A percentile compares a stretch with the other conserved stretches of the same genome.
These are phyloP conservation scores for Epistrophella euchroma DNA, from an alignment of 2,888 invertebrate species.

Conservation along the genomic window DNA sequence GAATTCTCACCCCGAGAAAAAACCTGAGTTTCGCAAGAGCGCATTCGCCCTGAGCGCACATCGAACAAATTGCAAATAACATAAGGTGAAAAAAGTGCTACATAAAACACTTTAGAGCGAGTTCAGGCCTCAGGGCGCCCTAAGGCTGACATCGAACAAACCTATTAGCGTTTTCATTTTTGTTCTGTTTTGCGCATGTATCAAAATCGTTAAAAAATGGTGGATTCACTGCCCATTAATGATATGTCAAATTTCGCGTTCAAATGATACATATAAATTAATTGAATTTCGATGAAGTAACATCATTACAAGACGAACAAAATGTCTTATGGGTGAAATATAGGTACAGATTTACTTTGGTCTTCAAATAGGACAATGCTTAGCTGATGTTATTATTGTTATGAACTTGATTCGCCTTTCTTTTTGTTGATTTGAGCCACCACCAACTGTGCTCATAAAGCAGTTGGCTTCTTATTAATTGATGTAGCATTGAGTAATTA, in stretches of 20 bases:
- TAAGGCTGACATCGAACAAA: too few relatives aligned
- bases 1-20: too few relatives aligned
- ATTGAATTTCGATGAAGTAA: slow-evolving; percentile 58
- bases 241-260: not conserved
- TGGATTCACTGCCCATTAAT: too few relatives aligned
- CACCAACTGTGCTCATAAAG: slow-evolving; percentile 24
- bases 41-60: too few relatives aligned
- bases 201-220: too few relatives aligned
- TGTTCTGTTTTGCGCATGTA: too few relatives aligned
- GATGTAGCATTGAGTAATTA: slow-evolving; percentile 66
- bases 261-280: not conserved
- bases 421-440: not conserved
- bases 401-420: not conserved
- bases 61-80: too few relatives aligned
- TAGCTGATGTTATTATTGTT: not conserved
- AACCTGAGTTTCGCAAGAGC: too few relatives aligned
- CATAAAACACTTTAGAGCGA: too few relatives aligned
- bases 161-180: too few relatives aligned
- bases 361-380: slow-evolving; percentile 8
- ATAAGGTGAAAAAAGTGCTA: too few relatives aligned
- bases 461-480: slow-evolving; percentile 15
- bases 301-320: slow-evolving; percentile 54
- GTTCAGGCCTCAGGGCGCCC: too few relatives aligned
- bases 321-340: slow-evolving; percentile 7
- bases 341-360: slow-evolving; percentile 64